These are phyloP conservation scores for Jacana jacana DNA, from an alignment of 2,113 vertebrate genomes.

Conservation along the genomic window DNA sequence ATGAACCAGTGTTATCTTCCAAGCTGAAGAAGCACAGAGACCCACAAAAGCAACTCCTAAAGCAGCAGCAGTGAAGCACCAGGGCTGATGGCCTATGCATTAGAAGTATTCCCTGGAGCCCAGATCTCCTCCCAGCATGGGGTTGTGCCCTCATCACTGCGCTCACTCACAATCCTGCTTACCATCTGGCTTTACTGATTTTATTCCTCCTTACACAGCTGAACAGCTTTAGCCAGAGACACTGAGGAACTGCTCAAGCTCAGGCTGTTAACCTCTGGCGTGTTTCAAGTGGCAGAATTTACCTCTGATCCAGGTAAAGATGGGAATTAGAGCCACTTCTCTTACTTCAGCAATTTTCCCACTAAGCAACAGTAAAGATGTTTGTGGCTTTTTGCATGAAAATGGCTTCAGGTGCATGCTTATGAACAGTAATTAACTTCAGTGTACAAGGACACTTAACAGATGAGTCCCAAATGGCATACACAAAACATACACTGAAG, in stretches of 20 bases:
- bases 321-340: neutral
- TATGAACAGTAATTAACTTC: neutral
- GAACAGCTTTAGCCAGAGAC: neutral
- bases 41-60: neutral
- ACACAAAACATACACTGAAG: neutral
- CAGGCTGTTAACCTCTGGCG: neutral
- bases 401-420: neutral
- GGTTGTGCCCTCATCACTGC: neutral
- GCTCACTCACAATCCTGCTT: neutral
- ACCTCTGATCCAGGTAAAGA: neutral
- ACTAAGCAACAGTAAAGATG: neutral
- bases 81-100: neutral
- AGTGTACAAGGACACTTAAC: neutral
- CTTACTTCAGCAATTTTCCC: neutral
- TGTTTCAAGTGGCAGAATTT: neutral
- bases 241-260: neutral
- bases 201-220: neutral
- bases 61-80: neutral
- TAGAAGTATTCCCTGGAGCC: neutral
- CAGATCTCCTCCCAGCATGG: neutral
- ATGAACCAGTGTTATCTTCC: neutral
- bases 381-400: neutral
- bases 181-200: neutral
- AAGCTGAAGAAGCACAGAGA: neutral
- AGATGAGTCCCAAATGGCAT: neutral